A percentile compares a stretch with the other conserved stretches of the same genome.
Conservation (phyloP, 2,113 vertebrate species). For the Epinephelus moara region DNA sequence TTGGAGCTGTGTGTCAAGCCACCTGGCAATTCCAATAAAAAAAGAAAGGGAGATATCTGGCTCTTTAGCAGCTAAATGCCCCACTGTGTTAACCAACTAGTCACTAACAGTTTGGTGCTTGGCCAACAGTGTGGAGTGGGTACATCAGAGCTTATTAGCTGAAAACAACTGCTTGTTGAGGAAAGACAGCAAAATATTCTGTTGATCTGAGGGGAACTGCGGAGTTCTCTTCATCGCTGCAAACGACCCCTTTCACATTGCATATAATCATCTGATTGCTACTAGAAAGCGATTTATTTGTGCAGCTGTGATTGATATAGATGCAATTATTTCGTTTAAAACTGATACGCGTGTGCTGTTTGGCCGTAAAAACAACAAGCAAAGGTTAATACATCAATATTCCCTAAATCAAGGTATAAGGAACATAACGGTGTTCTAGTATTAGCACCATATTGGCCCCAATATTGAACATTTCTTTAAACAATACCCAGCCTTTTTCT, state of each 20-base stretch:
- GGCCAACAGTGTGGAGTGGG: background rate
- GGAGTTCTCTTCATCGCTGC: background rate
- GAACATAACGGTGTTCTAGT: background rate
- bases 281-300: background rate
- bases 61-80: constrained; percentile 34
- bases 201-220: background rate
- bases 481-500: too few relatives aligned
- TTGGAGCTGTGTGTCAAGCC: constrained; percentile 4
- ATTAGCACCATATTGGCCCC: background rate
- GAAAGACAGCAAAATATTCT: background rate
- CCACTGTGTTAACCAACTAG: background rate
- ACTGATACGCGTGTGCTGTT: background rate
- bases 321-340: background rate
- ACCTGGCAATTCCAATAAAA: constrained; percentile 8
- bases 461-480: background rate
- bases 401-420: background rate
- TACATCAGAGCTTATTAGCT: background rate
- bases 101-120: constrained; percentile 13
- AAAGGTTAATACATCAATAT: background rate
- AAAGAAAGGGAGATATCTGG: background rate
- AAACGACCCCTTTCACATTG: background rate
- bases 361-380: background rate
- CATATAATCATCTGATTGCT: background rate
- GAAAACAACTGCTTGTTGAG: background rate
- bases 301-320: background rate